Evolutionary conservation across 2,797 vertebrate species (phyloP), one percentile per base, ranked within the genome.

Genomic region (Acrossocheilus wenchowensis): DNA sequence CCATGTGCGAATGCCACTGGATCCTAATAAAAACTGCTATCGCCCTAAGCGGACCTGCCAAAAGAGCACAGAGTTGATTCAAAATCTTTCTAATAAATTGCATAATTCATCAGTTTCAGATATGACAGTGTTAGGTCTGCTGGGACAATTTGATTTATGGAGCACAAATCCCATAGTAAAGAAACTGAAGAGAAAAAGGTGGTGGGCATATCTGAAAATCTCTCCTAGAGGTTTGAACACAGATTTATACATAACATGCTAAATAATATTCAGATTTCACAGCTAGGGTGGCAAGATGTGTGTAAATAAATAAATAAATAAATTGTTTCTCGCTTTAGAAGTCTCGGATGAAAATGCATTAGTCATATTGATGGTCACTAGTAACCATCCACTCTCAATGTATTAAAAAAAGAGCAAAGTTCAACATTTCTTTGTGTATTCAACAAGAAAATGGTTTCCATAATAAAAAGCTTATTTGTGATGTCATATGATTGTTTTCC

Each of bases 21-120:
- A 81, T 39, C 79, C 45, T 83, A 71, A 83, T 54, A 73, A 81
- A 73, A 87, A 81, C 8, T 17, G 23, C 82, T 78, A 52, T 77
- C 0, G 12, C 60, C 21, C 54, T 10, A n/a, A 78, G 77, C 54
- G 1, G 34, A 62, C 66, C 64, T 85, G 62, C n/a, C 64, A 78
- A 78, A 48, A 71, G 23, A 52, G 54, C 60, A 36, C 6, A 41
- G n/a, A 71, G 15, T 39, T 5, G 5, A 60, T 87, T 81, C 17
- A 60, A 85, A 82, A 62, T 52, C 43, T 73, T 64, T 72, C 50
- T 81, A 85, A 82, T 78, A 85, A 82, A 81, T 82, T 77, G 69
- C 66, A 48, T 77, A 88, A 80, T 41, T 62, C 26, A 81, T 74
- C 68, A 72, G 23, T 21, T 84, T 69, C 64, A 78, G 68, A 52